Evolutionary conservation across 2,113 vertebrate genomes (phyloP).

Genomic region (Trinectes maculatus): DNA sequence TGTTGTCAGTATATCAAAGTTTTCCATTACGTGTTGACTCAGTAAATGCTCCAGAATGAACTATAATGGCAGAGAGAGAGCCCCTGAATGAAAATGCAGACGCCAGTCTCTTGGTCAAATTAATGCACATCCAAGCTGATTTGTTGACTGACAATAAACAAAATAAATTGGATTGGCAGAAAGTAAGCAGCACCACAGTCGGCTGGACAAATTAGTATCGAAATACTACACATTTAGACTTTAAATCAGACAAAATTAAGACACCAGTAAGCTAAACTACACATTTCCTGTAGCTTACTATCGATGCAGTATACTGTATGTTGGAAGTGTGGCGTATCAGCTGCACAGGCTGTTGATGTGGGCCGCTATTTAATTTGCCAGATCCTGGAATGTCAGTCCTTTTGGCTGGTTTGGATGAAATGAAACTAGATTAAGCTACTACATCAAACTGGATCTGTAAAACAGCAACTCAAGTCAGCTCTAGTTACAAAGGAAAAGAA

Average conservation of each 20-base stretch:
- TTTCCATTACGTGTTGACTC: neutral
- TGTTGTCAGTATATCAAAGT: no score
- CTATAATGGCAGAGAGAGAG: neutral
- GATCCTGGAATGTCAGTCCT: neutral
- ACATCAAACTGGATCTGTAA: neutral
- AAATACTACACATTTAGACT: neutral
- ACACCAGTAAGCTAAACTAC: no score
- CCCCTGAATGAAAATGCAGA: neutral
- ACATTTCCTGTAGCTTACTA: neutral
- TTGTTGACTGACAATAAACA: neutral
- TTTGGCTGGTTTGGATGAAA: neutral
- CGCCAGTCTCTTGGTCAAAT: neutral
- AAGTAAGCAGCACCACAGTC: neutral
- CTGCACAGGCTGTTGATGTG: neutral
- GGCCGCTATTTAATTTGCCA: neutral
- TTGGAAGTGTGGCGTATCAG: neutral
- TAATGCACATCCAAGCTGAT: no score
- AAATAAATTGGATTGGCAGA: neutral
- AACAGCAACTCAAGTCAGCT: neutral
- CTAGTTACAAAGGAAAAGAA: conserved; percentile 57
- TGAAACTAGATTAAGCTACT: neutral
- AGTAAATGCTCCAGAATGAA: neutral
- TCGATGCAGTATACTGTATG: neutral
- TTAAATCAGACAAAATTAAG: no score
- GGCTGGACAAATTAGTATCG: neutral